A percentile compares a stretch with the other conserved stretches of the same genome.
These are phyloP conservation scores for Lordiphosa mommai DNA, from an alignment of 1,140 invertebrate species.

Conservation along the genomic window DNA sequence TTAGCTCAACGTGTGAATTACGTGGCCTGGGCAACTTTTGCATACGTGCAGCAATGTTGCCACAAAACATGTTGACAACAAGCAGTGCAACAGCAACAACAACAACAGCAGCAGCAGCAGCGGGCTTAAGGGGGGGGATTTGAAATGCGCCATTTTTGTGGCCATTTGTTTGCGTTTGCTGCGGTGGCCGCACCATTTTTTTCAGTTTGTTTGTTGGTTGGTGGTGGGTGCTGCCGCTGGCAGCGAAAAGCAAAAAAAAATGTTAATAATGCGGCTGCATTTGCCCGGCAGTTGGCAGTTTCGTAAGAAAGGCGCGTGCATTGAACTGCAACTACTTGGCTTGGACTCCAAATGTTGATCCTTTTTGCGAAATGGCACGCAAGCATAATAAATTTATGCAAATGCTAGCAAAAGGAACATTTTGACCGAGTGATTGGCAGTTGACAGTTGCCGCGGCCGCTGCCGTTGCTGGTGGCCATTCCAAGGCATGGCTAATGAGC, in stretches of 20 bases:
- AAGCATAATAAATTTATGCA: conserved; percentile 66
- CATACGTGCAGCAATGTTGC: conserved; percentile 71
- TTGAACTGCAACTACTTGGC: conserved; percentile 43
- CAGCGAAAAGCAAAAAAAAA: conserved; percentile 26
- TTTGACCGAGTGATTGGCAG: conserved; percentile 42
- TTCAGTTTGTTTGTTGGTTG: conserved; percentile 34
- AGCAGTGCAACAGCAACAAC: conserved; percentile 41
- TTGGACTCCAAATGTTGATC: conserved; percentile 26
- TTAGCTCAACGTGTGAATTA: conserved; percentile 71
- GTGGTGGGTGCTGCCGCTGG: conserved; percentile 35
- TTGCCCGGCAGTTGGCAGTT: conserved; percentile 41
- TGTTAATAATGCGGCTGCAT: conserved; percentile 71
- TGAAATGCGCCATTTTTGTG: conserved; percentile 76
- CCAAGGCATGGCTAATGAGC: conserved; percentile 61
- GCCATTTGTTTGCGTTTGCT: conserved; percentile 65
- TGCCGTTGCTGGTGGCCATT: conserved; percentile 22
- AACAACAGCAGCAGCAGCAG: conserved; percentile 17
- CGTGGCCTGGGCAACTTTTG: conserved; percentile 60
- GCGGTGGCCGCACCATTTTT: conserved; percentile 52
- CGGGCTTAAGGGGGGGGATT: conserved; percentile 22
- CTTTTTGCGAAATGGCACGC: conserved; percentile 50
- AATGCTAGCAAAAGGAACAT: conserved; percentile 29
- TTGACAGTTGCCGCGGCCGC: conserved; percentile 24
- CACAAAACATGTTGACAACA: conserved; percentile 47
- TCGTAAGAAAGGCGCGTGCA: conserved; percentile 52